Base-by-base conservation (phyloP, 1,140 invertebrate species). In the Radopholus similis region DNA sequence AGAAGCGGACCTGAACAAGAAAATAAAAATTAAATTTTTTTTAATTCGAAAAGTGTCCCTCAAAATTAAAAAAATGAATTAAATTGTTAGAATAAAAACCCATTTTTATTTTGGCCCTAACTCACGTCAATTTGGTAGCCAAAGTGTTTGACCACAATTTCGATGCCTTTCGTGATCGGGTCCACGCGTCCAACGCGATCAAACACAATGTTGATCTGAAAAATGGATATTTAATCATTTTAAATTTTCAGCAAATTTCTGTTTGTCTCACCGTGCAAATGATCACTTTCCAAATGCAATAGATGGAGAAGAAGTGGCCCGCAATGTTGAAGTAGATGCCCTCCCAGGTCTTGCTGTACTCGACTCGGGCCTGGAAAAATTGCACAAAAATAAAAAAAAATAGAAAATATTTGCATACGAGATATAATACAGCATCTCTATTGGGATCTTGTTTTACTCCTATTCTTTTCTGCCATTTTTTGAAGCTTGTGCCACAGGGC, bases 251-350 rank as follows among this genome's bases (percentile, higher is more conserved):
- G 23, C 11, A 57, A 40, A 23, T 15, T 2, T 44, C 4, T 26
- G 30, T 42, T 42, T 6, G 23, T 13, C 1, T 11, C 15, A 70
- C 53, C 21, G 73, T 79, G 86, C 94, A 92, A 84, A 99, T 97
- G 83, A 98, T 93, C 83, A 99, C 98, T 87, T 99, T 99, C 91
- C 94, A 98, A 51, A 93, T 88, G 83, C 96, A 99, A 81, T 99
- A 99, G 6, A 95, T 84, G 6, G 94, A 97, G 84, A 99, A 99
- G 83, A 99, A 97, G 82, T 98, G 95, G 1, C 96, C 96, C 0
- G 98, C 84, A 77, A 95, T 91, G 85, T 99, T 98, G 82, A 99
- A 99, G 84, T 98, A 99, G 87, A 90, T 94, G 77, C 96, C 96
- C 83, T 95, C 91, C 84, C 93, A 91, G 0, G 96, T 98, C 76